phyloP scores from a whole-genome alignment of 2,888 invertebrate species.

The Acronicta alni region DNA sequence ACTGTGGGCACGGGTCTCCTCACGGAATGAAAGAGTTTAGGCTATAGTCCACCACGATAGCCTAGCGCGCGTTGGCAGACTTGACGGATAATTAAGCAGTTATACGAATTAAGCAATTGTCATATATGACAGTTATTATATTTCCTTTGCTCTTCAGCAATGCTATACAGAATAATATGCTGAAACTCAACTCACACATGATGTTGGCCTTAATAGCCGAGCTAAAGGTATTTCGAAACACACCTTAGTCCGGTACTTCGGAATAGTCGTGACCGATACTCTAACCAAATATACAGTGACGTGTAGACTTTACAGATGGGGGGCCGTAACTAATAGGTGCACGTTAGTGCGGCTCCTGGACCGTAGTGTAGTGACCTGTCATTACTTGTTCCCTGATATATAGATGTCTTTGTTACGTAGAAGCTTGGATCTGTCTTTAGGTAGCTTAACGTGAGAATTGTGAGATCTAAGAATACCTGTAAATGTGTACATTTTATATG shows the following conservation, averaged over 20 bases:
- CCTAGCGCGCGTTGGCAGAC: too few relatives aligned
- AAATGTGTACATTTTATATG: too few relatives aligned
- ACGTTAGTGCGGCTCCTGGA: conserved; percentile 12
- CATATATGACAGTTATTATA: too few relatives aligned
- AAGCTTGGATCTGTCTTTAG: not conserved
- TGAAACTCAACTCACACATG: too few relatives aligned
- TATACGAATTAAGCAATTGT: too few relatives aligned
- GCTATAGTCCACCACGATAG: too few relatives aligned
- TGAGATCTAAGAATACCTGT: too few relatives aligned
- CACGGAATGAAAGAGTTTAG: too few relatives aligned
- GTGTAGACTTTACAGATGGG: conserved; percentile 29
- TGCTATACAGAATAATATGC: too few relatives aligned
- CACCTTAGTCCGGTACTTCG: conserved; percentile 1
- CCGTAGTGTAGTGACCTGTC: conserved; percentile 2
- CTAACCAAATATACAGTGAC: conserved; percentile 37
- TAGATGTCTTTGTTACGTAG: not conserved
- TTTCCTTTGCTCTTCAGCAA: too few relatives aligned
- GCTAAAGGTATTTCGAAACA: conserved; percentile 5
- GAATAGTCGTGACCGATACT: conserved; percentile 15
- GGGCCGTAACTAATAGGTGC: conserved; percentile 28
- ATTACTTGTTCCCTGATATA: conserved; percentile 7
- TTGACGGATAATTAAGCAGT: too few relatives aligned
- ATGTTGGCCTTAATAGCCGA: not conserved
- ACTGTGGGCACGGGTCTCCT: too few relatives aligned
- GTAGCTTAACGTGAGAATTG: not conserved